These are phyloP conservation scores for Saguinus midas DNA, from an alignment of 2,113 vertebrate species.

Conservation along the genomic window DNA sequence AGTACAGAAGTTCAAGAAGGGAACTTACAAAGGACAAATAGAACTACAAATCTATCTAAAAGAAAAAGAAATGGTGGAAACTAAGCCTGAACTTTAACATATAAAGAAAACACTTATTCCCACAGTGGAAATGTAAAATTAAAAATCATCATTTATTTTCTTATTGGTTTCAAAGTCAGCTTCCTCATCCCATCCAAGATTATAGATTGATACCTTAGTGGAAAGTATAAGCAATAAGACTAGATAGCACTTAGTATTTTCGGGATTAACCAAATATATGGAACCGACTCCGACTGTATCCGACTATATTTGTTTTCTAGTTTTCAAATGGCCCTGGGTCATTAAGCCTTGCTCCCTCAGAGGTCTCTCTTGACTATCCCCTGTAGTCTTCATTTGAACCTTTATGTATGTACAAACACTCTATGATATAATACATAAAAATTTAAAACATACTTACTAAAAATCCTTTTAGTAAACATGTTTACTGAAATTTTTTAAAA, in stretches of 20 bases:
- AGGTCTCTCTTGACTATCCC: neutral
- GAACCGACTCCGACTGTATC: slow-evolving; percentile 41
- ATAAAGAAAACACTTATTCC: neutral
- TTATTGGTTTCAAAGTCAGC: slow-evolving; percentile 28
- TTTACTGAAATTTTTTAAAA: neutral
- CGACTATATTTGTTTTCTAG: slow-evolving; percentile 42
- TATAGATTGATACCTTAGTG: slow-evolving; percentile 55
- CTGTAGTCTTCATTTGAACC: neutral
- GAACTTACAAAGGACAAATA: neutral
- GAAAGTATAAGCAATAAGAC: slow-evolving; percentile 75
- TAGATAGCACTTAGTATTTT: slow-evolving; percentile 67
- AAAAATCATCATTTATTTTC: neutral
- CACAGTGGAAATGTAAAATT: slow-evolving; percentile 35
- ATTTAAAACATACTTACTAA: slow-evolving; percentile 16
- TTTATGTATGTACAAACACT: slow-evolving; percentile 12
- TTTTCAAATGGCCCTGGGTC: slow-evolving; percentile 18
- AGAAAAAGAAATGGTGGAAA: slow-evolving; percentile 1
- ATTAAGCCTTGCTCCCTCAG: neutral
- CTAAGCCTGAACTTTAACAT: slow-evolving; percentile 48
- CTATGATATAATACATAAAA: slow-evolving; percentile 8
- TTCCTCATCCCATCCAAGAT: slow-evolving; percentile 31
- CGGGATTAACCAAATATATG: slow-evolving; percentile 65
- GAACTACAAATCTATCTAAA: neutral
- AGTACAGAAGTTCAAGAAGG: neutral
- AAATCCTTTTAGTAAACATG: neutral